Evolutionary conservation across 2,797 vertebrate species (phyloP).

Genomic region (Protosalanx chinensis): DNA sequence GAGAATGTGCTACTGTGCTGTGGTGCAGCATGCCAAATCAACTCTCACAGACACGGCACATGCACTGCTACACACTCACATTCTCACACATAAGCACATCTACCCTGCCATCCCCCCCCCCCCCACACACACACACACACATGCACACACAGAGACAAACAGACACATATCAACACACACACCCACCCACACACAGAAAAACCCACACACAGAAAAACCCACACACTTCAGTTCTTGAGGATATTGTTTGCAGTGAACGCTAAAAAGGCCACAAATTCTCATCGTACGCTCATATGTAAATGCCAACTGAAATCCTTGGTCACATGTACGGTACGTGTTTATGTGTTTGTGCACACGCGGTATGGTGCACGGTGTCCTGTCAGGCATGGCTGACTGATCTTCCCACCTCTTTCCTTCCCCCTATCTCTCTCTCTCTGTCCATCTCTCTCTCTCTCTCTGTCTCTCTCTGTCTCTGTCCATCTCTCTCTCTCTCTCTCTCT

Average conservation of each 20-base stretch:
- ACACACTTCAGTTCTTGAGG: not conserved
- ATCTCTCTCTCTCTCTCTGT: not conserved
- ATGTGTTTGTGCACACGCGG: not conserved
- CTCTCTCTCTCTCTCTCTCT: not conserved
- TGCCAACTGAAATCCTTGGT: too few relatives aligned
- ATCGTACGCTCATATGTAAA: not conserved
- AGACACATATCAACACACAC: constrained; percentile 1
- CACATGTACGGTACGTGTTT: constrained; percentile 28
- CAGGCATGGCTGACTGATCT: not conserved
- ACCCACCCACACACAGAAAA: constrained; percentile 3
- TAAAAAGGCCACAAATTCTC: not conserved
- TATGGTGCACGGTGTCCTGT: not conserved
- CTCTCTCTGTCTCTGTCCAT: not conserved
- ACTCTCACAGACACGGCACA: constrained; percentile 8
- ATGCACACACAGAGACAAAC: not conserved
- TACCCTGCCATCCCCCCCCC: not conserved
- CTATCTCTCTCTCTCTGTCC: not conserved
- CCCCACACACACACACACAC: constrained; percentile 23
- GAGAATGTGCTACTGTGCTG: constrained; percentile 57
- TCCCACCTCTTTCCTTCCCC: not conserved
- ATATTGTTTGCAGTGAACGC: not conserved
- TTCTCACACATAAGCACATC: constrained; percentile 9
- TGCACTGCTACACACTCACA: not conserved
- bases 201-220: constrained; percentile 19
- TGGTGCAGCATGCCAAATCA: constrained; percentile 60